phyloP scores from a whole-genome alignment of 2,797 vertebrate genomes.

The Staurois parvus region DNA sequence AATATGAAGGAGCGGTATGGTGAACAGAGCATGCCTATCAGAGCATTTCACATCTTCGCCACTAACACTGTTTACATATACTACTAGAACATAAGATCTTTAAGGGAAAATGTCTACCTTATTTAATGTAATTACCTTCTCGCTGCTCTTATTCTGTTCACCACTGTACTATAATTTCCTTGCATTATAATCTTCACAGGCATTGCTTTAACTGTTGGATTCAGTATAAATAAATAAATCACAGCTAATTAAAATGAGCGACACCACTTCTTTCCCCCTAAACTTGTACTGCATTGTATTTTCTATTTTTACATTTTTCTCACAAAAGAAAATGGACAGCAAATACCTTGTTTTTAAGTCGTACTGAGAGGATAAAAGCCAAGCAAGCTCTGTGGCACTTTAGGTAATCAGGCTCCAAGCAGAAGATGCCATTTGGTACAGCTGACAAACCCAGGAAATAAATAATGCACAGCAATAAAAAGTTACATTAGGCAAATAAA shows the following conservation, averaged over 20 bases:
- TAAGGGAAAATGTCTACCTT: not conserved
- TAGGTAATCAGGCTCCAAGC: conserved; percentile 70
- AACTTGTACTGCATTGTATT: conserved; percentile 48
- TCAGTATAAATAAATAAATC: conserved; percentile 34
- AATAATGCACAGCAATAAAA: conserved; percentile 75
- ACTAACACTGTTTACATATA: not conserved
- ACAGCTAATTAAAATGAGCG: conserved; percentile 25
- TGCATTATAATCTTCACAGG: conserved; percentile 25
- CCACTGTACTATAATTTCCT: conserved; percentile 9
- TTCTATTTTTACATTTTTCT: conserved; percentile 20
- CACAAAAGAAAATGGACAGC: conserved; percentile 61
- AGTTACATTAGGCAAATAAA: conserved; percentile 84
- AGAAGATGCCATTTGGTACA: conserved; percentile 69
- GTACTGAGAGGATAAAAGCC: conserved; percentile 66
- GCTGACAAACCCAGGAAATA: conserved; percentile 77
- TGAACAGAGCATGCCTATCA: not conserved
- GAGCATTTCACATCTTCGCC: not conserved
- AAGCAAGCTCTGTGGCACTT: conserved; percentile 65
- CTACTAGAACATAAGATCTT: conserved; percentile 5
- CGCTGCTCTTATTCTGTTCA: conserved; percentile 12
- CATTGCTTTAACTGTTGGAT: conserved; percentile 5
- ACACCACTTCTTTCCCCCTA: not conserved
- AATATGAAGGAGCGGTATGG: too few species aligned
- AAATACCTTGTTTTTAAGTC: conserved; percentile 59
- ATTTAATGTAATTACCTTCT: conserved; percentile 24